These are phyloP conservation scores for Montipora sp. DNA, from an alignment of 64 coral and sea anemone genomes.

Conservation along the genomic window DNA sequence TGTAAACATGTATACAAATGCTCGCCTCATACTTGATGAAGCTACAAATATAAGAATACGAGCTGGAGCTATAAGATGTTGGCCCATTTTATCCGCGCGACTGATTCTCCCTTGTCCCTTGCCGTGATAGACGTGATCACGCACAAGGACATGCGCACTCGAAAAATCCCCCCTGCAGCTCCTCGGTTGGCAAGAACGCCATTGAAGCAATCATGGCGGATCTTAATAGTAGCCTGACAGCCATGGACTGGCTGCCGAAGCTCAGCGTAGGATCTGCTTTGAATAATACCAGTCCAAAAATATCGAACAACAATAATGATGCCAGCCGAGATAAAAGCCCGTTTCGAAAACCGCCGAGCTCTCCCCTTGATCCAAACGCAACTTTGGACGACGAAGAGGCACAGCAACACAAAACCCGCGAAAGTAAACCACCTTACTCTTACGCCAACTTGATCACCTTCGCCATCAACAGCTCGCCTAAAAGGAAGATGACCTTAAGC, in stretches of 20 bases:
- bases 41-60: too few species aligned
- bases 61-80: too few species aligned
- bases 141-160: conserved; percentile 29
- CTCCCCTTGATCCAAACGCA: conserved; percentile 91
- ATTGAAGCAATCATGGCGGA: conserved; percentile 98
- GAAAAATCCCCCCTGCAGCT: conserved; percentile 82
- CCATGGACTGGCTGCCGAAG: conserved; percentile 99
- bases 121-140: too few species aligned
- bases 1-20: too few species aligned
- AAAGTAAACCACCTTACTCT: conserved; percentile 98
- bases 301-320: conserved; percentile 84
- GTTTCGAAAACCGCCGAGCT: conserved; percentile 91
- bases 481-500: conserved; percentile 99
- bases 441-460: conserved; percentile 99
- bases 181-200: conserved; percentile 98
- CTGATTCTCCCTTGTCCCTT: too few species aligned
- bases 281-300: conserved; percentile 62
- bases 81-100: too few species aligned
- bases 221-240: conserved; percentile 97
- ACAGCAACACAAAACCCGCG: conserved; percentile 93
- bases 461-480: conserved; percentile 95
- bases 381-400: conserved; percentile 95
- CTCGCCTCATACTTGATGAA: too few species aligned
- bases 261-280: conserved; percentile 91
- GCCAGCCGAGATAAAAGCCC: conserved; percentile 74